A percentile compares a stretch with the other conserved stretches of the same genome.
Conservation (phyloP, 2,888 invertebrate genomes). For the Cephus pygmeus region DNA sequence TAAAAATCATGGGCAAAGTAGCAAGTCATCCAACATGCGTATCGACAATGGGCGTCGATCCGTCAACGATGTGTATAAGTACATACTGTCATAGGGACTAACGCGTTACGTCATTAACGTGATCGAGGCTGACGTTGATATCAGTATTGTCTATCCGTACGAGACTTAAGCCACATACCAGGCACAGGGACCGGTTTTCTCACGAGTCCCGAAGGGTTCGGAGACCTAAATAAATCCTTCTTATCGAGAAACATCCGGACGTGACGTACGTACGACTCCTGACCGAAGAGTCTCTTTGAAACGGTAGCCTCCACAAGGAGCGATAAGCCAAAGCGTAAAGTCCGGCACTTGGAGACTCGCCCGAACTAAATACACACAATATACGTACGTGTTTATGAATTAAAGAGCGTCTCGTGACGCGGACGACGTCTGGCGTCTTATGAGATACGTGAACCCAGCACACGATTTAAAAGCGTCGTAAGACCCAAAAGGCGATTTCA, state of each 20-base stretch:
- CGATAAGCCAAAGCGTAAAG: not conserved
- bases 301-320: not conserved
- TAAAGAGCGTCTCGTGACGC: slow-evolving; percentile 45
- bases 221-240: slow-evolving; percentile 29
- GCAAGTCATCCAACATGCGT: not conserved
- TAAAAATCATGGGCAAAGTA: not conserved
- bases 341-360: not conserved
- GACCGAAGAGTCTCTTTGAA: not conserved
- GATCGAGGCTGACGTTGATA: not conserved
- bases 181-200: slow-evolving; percentile 32
- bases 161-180: slow-evolving; percentile 17
- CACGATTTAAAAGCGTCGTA: not conserved
- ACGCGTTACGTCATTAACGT: not conserved
- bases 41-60: not conserved
- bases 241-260: slow-evolving; percentile 22
- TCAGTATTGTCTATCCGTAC: not conserved
- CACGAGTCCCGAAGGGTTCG: slow-evolving; percentile 21
- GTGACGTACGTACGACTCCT: not conserved
- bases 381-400: slow-evolving; percentile 18
- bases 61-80: not conserved
- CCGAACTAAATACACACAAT: not conserved
- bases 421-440: slow-evolving; percentile 53
- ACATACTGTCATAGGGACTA: not conserved
- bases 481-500: not conserved
- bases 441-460: slow-evolving; percentile 43